These are phyloP conservation scores for Zosterops hypoxanthus DNA, from an alignment of 2,113 vertebrate species.

Conservation along the genomic window DNA sequence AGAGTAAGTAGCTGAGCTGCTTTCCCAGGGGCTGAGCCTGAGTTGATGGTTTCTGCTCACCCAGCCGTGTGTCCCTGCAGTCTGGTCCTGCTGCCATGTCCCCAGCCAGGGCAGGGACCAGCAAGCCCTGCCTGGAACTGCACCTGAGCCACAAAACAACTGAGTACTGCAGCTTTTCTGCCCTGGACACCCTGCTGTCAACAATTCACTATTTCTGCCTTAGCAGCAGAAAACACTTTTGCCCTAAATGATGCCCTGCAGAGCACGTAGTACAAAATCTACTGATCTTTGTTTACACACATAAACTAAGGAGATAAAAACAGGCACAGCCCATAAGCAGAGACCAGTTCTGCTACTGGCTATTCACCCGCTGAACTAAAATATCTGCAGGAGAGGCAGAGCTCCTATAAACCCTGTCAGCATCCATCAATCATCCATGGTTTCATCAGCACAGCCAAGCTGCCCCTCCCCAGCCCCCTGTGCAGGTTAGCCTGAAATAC, in stretches of 20 bases:
- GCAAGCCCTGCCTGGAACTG: neutral
- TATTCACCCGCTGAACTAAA: neutral
- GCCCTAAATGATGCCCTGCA: neutral
- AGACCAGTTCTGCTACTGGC: neutral
- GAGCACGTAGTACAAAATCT: neutral
- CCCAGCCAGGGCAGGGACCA: neutral
- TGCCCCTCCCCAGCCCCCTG: neutral
- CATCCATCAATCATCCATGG: neutral
- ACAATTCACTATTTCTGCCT: neutral
- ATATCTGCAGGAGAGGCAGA: neutral
- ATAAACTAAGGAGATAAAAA: neutral
- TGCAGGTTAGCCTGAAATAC: neutral
- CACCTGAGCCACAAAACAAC: neutral
- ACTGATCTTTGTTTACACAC: neutral
- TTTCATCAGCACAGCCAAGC: neutral
- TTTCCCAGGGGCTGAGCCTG: neutral
- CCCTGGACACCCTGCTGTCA: neutral
- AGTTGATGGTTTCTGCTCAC: neutral
- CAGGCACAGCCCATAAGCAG: neutral
- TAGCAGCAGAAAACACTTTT: neutral
- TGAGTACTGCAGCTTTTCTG: neutral
- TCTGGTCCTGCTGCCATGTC: neutral
- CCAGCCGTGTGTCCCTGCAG: neutral
- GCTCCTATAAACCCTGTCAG: neutral
- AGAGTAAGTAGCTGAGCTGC: slow-evolving; percentile 41